Percentiles rank a stretch among this genome's conserved stretches.
Evolutionary conservation across 2,113 vertebrate genomes (phyloP).

Genomic region (Lipophrys pholis): DNA sequence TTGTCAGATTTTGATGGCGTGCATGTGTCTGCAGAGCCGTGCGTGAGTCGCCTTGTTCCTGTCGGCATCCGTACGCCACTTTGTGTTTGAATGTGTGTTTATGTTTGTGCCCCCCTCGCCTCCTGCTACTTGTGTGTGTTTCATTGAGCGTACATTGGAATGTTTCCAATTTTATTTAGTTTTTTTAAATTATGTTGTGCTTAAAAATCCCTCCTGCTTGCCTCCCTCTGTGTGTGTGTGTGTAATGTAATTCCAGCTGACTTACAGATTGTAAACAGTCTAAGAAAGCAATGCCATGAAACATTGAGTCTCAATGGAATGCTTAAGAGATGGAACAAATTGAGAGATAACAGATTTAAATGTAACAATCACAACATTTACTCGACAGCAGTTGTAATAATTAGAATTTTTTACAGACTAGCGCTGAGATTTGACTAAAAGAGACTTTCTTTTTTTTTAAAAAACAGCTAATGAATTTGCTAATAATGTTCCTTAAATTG

Average conservation of each 20-base stretch:
- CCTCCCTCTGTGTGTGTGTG: background rate
- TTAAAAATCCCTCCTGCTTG: background rate
- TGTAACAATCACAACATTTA: no score
- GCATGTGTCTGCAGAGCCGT: constrained; percentile 26
- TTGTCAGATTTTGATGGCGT: constrained; percentile 29
- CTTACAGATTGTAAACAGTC: background rate
- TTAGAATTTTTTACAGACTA: no score
- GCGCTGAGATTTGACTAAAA: no score
- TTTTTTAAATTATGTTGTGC: background rate
- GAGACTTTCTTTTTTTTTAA: no score
- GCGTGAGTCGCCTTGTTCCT: constrained; percentile 24
- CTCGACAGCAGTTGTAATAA: no score
- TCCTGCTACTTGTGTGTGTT: background rate
- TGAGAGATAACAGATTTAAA: no score
- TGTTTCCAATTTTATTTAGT: background rate
- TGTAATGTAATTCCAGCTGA: background rate
- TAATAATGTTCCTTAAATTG: no score
- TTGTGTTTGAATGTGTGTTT: constrained; percentile 21
- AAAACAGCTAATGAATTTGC: no score
- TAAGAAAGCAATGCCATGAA: background rate
- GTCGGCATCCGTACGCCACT: constrained; percentile 2
- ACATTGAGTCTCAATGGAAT: no score
- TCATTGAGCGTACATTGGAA: background rate
- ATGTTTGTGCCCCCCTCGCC: background rate
- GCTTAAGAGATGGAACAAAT: no score